These are phyloP conservation scores for Anarhynchus alexandrinus DNA, from an alignment of 2,113 vertebrate genomes.

Conservation along the genomic window DNA sequence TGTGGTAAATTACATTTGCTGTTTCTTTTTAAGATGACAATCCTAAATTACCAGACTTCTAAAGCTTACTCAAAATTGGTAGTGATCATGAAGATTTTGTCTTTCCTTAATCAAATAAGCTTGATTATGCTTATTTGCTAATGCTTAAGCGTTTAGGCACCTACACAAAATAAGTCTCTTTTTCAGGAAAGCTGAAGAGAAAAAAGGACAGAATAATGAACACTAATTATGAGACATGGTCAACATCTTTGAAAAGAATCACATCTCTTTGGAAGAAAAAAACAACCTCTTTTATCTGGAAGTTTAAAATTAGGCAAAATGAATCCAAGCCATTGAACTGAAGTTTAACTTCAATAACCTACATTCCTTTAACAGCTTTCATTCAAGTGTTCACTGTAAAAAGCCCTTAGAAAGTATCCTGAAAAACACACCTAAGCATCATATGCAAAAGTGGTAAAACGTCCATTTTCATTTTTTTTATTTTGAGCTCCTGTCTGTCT, in stretches of 20 bases:
- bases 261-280: background rate
- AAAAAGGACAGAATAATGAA: background rate
- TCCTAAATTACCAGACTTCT: background rate
- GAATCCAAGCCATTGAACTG: background rate
- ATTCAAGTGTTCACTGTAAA: background rate
- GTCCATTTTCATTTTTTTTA: background rate
- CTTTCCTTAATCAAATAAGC: background rate
- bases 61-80: background rate
- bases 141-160: background rate
- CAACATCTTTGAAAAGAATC: background rate
- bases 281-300: background rate
- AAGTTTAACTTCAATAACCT: background rate
- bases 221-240: background rate
- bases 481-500: background rate
- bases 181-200: background rate
- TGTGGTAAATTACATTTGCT: background rate
- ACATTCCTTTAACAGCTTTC: background rate
- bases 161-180: background rate
- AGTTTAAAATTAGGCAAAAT: background rate
- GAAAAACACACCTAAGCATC: background rate
- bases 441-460: background rate
- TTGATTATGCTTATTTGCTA: no score
- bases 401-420: background rate
- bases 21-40: background rate
- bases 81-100: background rate